Evolutionary conservation across 2,888 invertebrate genomes (phyloP), one percentile per base, ranked within the genome.

Genomic region (Anthrax anthrax): DNA sequence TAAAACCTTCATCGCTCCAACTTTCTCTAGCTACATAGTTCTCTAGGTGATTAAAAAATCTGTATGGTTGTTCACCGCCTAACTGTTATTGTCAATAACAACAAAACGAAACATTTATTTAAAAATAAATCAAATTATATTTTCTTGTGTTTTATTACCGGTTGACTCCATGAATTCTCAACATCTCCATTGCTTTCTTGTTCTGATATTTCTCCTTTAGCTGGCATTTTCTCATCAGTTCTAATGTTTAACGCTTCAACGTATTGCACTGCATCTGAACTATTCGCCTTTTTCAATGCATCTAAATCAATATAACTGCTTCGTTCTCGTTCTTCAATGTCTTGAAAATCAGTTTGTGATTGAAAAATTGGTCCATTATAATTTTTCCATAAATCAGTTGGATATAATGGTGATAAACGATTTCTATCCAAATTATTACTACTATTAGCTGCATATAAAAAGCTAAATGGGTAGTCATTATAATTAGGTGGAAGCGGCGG

Each of bases 201-300:
- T 16, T 86, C 88, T 14, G 86, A 87, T 38, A 89, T 74, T 67
- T 89, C 89, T 1, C 88, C 88, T 51, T 85, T 76, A 1, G 88
- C 81, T 36, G 89, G 88, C 86, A 89, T 88, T 53, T 81, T 78
- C 64, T 89, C 89, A 59, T 89, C 87, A 0, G 88, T 80, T 55
- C 84, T 77, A 57, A 89, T 87, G 60, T 86, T 83, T 41, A 86
- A 68, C 55, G 74, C 74, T 47, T 70, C 70, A 4, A 67, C 65
- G 9, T 63, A 63, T 40, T 47, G 44, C 37, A 36, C 34, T 32
- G 36, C 49, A n/a, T 49, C 50, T 43, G 44, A 43, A 42, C 46
- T 49, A 17, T 54, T 16, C 52, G 56, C 62, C 16, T 62, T 59
- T 50, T 67, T 68, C 43, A 62, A 67, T 10, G 64, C 51, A 53